Conservation (phyloP, 2,888 invertebrate species). For the Netelia virgata region DNA sequence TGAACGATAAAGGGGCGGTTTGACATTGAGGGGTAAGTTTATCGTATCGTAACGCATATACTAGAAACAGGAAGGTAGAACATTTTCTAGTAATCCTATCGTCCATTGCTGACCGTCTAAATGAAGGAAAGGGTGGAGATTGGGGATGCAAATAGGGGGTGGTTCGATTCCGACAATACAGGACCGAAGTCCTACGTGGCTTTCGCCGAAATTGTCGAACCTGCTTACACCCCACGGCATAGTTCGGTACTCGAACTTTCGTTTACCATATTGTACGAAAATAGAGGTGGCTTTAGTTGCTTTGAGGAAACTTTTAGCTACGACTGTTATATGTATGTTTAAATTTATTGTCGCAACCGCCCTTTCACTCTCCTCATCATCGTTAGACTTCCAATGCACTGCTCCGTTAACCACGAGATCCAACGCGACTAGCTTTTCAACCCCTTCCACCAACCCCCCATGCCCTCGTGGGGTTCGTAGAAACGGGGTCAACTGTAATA, state of each 20-base stretch:
- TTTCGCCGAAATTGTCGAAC: slow-evolving; percentile 36
- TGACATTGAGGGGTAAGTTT: slow-evolving; percentile 4
- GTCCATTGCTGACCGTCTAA: too few relatives aligned
- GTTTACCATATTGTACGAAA: slow-evolving; percentile 15
- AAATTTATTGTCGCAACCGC: background rate
- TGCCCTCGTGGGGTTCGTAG: background rate
- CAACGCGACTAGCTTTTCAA: slow-evolving; percentile 57
- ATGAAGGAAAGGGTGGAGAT: too few relatives aligned
- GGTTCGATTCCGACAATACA: slow-evolving; percentile 4
- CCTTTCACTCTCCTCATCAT: slow-evolving; percentile 20
- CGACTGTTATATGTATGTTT: background rate
- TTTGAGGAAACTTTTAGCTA: background rate
- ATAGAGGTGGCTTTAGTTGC: background rate
- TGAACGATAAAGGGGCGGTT: slow-evolving; percentile 27
- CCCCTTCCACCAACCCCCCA: slow-evolving; percentile 28
- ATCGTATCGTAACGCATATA: too few relatives aligned
- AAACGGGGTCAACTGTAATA: background rate
- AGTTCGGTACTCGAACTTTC: background rate
- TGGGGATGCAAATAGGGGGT: background rate
- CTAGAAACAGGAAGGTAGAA: too few relatives aligned
- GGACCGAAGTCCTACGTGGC: background rate
- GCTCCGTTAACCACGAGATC: slow-evolving; percentile 52
- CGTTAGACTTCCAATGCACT: slow-evolving; percentile 49
- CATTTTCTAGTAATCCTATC: too few relatives aligned
- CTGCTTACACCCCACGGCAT: background rate